phyloP scores from a whole-genome alignment of 2,113 vertebrate genomes.

The Podilymbus podiceps region DNA sequence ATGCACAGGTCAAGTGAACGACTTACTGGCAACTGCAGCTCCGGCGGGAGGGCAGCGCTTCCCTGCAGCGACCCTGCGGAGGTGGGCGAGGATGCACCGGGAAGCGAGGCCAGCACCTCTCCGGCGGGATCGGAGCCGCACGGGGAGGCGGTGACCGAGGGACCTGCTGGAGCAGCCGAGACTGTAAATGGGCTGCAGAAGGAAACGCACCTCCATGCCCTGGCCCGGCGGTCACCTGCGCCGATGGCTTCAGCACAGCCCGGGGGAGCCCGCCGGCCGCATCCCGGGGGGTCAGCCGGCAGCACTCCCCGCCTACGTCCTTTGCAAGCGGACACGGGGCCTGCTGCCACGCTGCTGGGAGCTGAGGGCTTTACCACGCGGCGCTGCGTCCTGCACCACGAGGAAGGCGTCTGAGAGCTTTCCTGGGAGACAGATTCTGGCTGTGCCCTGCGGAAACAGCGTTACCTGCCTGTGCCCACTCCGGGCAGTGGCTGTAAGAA shows the following conservation, averaged over 20 bases:
- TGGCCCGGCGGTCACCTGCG: rapidly evolving
- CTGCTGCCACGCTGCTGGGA: not conserved
- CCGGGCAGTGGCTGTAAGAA: not conserved
- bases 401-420: not conserved
- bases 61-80: not conserved
- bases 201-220: rapidly evolving
- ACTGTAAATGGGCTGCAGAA: not conserved
- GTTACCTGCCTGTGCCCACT: rapidly evolving
- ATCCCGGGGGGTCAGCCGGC: rapidly evolving
- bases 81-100: not conserved
- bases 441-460: not conserved
- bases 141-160: not conserved
- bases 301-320: too few species aligned
- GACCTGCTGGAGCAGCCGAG: not conserved
- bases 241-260: not conserved
- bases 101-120: not conserved
- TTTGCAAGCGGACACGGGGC: rapidly evolving
- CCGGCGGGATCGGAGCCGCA: rapidly evolving
- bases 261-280: rapidly evolving
- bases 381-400: too few species aligned
- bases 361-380: too few species aligned
- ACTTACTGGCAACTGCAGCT: constrained; percentile 49
- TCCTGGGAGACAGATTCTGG: not conserved
- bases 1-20: constrained; percentile 70
- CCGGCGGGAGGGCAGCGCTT: not conserved